Percentiles rank a stretch among this genome's conserved stretches.
Evolutionary conservation across 2,797 vertebrate species (phyloP).

Genomic region (Gadopsis marmoratus): DNA sequence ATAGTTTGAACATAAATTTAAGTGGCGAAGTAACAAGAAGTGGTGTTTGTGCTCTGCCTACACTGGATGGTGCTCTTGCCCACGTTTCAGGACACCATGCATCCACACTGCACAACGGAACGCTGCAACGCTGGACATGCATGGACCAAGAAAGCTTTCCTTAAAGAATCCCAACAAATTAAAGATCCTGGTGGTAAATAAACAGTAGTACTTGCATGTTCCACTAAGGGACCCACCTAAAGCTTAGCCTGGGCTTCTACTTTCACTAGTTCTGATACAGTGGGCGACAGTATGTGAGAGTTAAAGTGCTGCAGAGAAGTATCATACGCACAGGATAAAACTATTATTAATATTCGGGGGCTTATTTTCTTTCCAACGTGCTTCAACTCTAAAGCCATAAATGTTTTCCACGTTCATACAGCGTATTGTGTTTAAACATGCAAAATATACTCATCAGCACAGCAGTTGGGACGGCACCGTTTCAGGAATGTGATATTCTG

Average conservation of each 20-base stretch:
- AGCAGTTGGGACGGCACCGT: neutral
- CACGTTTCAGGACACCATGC: neutral
- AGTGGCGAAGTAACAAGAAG: neutral
- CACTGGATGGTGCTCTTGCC: slow-evolving; percentile 62
- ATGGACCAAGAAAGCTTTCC: neutral
- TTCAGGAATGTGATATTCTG: neutral
- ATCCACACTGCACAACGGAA: neutral
- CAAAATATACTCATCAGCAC: neutral
- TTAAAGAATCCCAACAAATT: neutral
- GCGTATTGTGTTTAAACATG: neutral
- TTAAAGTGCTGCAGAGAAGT: neutral
- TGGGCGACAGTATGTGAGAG: neutral
- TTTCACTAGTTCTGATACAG: neutral
- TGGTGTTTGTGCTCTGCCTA: neutral
- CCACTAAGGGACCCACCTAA: neutral
- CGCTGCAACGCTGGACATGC: fast-evolving
- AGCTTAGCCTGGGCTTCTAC: neutral
- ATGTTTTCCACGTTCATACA: no score
- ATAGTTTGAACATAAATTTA: neutral
- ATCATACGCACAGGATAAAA: no score
- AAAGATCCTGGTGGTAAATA: neutral
- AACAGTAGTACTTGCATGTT: fast-evolving
- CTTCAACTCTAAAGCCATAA: no score
- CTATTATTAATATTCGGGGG: no score
- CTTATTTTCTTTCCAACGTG: no score